These are phyloP conservation scores for Lytechinus pictus DNA, from an alignment of 35 echinoderm and acorn worm genomes.

Conservation along the genomic window DNA sequence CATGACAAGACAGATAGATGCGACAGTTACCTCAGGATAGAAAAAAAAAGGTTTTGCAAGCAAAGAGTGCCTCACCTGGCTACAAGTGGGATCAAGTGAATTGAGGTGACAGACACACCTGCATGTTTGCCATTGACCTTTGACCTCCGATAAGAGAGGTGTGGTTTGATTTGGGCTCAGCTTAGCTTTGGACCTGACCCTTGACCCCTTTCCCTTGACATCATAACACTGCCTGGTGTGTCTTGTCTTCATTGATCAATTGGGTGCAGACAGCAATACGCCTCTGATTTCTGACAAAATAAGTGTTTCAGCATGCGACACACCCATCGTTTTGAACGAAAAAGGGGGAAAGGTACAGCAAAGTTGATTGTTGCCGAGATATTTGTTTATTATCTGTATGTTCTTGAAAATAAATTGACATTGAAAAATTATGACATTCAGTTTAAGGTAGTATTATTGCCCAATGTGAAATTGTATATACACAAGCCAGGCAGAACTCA, in stretches of 20 bases:
- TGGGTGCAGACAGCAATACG: conserved; percentile 1
- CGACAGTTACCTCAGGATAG: too few species aligned
- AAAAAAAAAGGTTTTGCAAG: background rate
- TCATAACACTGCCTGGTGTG: background rate
- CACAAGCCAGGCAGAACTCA: background rate
- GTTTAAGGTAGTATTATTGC: background rate
- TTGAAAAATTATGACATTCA: background rate
- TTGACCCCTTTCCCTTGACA: background rate
- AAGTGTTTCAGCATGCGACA: background rate
- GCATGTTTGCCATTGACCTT: conserved; percentile 16
- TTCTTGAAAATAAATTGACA: background rate
- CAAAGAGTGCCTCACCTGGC: background rate
- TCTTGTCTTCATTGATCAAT: background rate
- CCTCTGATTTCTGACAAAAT: background rate
- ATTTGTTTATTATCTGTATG: background rate
- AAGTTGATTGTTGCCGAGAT: background rate
- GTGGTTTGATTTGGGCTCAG: background rate
- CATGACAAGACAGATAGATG: too few species aligned
- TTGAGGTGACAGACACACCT: background rate
- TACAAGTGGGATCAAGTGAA: background rate
- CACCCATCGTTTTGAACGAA: background rate
- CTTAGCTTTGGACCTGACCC: background rate
- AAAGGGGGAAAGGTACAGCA: background rate
- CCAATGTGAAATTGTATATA: background rate
- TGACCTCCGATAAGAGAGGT: background rate